phyloP scores from a whole-genome alignment of 2,888 invertebrate genomes.

The Nasonovia ribisnigri region DNA sequence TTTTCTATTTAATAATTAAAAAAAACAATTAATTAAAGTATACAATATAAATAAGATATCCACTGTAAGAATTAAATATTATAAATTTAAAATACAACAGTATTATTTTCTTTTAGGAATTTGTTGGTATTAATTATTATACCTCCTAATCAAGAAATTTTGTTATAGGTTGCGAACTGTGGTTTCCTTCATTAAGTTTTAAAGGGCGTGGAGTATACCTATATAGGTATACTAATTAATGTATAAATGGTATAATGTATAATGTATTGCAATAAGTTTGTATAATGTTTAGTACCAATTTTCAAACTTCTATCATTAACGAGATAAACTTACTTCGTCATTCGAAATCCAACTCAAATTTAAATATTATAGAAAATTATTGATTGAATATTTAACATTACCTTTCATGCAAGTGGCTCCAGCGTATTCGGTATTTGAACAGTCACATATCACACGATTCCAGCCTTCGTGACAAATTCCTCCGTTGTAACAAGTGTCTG shows the following conservation, averaged over 20 bases:
- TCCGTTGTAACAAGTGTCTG: conserved; percentile 90
- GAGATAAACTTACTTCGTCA: background rate
- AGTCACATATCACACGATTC: conserved; percentile 95
- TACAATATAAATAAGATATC: background rate
- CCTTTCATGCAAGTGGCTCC: conserved; percentile 93
- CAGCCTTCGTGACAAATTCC: conserved; percentile 93
- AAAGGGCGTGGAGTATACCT: background rate
- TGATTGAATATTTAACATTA: conserved; percentile 69
- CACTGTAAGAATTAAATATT: background rate
- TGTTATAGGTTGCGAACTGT: background rate
- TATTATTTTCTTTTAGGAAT: background rate
- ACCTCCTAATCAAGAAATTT: background rate
- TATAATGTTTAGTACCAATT: background rate
- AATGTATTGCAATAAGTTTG: background rate
- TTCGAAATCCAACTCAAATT: background rate
- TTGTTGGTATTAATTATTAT: background rate
- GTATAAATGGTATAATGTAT: background rate
- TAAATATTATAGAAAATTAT: background rate
- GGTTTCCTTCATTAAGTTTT: background rate
- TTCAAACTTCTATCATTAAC: background rate
- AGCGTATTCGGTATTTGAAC: conserved; percentile 87
- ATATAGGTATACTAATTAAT: background rate
- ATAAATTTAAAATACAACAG: background rate
- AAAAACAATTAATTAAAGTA: background rate
- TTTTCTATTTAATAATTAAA: no score